These are phyloP conservation scores for Nowickia ferox DNA, from an alignment of 2,888 invertebrate genomes.

Conservation along the genomic window DNA sequence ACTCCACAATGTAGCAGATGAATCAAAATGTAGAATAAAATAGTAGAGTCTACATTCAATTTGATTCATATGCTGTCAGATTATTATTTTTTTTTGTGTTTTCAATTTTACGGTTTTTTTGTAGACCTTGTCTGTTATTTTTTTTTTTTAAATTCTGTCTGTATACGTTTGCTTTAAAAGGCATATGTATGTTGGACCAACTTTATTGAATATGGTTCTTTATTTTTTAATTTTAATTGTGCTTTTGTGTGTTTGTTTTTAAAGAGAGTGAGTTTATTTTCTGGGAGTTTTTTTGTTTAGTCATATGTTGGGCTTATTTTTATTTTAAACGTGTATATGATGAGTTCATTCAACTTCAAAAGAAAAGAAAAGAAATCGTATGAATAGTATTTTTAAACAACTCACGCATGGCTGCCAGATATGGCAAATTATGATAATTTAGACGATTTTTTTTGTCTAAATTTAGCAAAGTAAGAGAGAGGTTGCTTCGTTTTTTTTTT, in stretches of 20 bases:
- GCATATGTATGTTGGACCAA: neutral
- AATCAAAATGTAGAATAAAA: no score
- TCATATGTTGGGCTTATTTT: neutral
- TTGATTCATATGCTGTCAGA: neutral
- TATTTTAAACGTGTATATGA: neutral
- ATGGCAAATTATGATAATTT: neutral
- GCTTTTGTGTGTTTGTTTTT: neutral
- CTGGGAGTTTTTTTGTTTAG: conserved; percentile 7
- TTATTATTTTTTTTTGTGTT: neutral
- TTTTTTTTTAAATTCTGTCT: neutral
- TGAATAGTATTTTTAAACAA: neutral
- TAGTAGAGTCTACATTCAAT: neutral
- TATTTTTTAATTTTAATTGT: neutral
- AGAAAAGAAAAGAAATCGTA: conserved; percentile 3
- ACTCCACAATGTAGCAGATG: neutral
- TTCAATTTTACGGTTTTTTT: neutral
- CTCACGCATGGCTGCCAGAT: neutral
- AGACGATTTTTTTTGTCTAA: neutral
- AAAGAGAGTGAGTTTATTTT: conserved; percentile 4
- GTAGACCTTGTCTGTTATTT: neutral
- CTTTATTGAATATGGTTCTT: neutral
- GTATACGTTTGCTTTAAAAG: neutral
- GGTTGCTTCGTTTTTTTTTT: no score
- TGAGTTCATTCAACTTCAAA: conserved; percentile 18
- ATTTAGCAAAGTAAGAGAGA: no score